These are phyloP conservation scores for Serrognathus titanus DNA, from an alignment of 2,888 invertebrate genomes.

Conservation along the genomic window DNA sequence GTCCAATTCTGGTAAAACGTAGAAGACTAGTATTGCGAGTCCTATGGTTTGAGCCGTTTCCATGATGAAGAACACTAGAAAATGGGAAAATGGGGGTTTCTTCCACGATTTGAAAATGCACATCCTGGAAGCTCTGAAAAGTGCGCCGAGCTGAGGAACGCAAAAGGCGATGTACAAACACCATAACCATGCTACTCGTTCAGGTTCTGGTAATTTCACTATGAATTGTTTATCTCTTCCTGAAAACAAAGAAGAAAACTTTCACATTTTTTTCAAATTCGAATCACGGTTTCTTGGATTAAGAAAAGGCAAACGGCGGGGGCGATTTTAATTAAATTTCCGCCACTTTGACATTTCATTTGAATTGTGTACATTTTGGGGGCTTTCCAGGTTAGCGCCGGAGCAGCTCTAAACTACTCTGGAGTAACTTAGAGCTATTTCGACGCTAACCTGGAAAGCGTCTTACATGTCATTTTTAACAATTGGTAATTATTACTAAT, in stretches of 20 bases:
- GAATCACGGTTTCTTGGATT: no score
- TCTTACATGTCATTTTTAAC: no score
- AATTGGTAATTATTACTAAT: no score
- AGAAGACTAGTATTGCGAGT: constrained; percentile 79
- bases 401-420: no score
- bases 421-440: no score
- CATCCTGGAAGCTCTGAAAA: constrained; percentile 81
- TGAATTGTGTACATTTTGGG: no score
- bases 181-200: constrained; percentile 92
- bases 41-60: constrained; percentile 90
- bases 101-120: constrained; percentile 88
- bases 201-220: constrained; percentile 76
- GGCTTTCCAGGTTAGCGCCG: no score
- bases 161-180: constrained; percentile 82
- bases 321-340: no score
- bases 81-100: constrained; percentile 64
- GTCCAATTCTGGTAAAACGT: constrained; percentile 87
- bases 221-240: constrained; percentile 85
- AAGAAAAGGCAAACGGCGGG: background rate
- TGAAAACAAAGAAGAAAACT: constrained; percentile 44
- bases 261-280: background rate
- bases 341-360: no score
- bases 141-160: constrained; percentile 83
- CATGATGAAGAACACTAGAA: constrained; percentile 70
- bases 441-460: no score